These are phyloP conservation scores for Macrosteles quadrilineatus DNA, from an alignment of 1,140 invertebrate species.

Conservation along the genomic window DNA sequence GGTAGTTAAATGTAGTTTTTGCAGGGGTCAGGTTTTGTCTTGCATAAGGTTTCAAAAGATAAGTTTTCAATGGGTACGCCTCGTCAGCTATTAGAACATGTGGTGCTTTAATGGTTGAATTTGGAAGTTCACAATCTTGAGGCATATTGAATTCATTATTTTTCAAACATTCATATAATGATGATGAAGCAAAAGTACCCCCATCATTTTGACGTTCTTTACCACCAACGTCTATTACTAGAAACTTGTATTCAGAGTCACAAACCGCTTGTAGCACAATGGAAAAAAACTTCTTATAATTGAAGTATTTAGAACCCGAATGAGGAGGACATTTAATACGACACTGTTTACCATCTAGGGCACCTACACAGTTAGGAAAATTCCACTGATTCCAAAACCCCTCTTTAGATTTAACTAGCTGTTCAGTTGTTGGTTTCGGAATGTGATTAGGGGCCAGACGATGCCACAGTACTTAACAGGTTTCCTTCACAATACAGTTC, in stretches of 20 bases:
- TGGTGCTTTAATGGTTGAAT: slow-evolving; percentile 6
- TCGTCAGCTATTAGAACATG: slow-evolving; percentile 46
- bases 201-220: slow-evolving; percentile 51
- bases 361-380: slow-evolving; percentile 49
- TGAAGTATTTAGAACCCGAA: neutral
- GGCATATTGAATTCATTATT: slow-evolving; percentile 23
- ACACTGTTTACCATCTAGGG: slow-evolving; percentile 51
- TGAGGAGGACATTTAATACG: slow-evolving; percentile 36
- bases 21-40: slow-evolving; percentile 44
- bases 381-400: slow-evolving; percentile 43
- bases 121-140: neutral
- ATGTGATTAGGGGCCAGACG: neutral
- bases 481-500: slow-evolving; percentile 9
- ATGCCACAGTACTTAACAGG: slow-evolving; percentile 34
- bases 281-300: slow-evolving; percentile 2
- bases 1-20: slow-evolving; percentile 50
- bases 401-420: neutral
- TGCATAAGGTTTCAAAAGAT: slow-evolving; percentile 54
- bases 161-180: slow-evolving; percentile 13
- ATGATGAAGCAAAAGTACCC: slow-evolving; percentile 33
- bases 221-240: slow-evolving; percentile 51
- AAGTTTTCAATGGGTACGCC: slow-evolving; percentile 51
- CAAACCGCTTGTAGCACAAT: neutral
- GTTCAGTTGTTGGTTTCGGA: neutral
- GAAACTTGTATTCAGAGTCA: slow-evolving; percentile 36